A percentile compares a stretch with the other conserved stretches of the same genome.
These are phyloP conservation scores for Scaptomyza pallida DNA, from an alignment of 1,140 invertebrate genomes.

Conservation along the genomic window DNA sequence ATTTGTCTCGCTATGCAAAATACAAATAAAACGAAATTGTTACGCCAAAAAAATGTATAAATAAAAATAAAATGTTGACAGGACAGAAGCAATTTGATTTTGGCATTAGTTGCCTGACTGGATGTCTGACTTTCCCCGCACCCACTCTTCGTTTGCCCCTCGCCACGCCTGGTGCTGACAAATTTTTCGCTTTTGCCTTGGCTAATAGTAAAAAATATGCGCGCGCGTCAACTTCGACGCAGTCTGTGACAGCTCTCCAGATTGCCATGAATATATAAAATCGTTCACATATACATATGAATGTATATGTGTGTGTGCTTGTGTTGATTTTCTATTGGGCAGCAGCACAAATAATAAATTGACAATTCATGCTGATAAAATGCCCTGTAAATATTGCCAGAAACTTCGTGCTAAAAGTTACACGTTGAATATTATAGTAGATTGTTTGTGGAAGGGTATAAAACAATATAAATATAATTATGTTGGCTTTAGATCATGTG, in stretches of 20 bases:
- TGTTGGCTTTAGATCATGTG: too few relatives aligned
- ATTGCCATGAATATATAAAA: slow-evolving; percentile 75
- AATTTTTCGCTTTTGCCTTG: slow-evolving; percentile 53
- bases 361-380: neutral
- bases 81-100: slow-evolving; percentile 71
- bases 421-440: too few relatives aligned
- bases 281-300: slow-evolving; percentile 20
- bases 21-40: slow-evolving; percentile 61
- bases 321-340: neutral
- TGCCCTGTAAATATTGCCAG: slow-evolving; percentile 2
- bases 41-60: slow-evolving; percentile 46
- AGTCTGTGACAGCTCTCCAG: slow-evolving; percentile 70
- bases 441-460: too few relatives aligned
- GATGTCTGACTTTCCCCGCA: neutral
- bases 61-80: slow-evolving; percentile 45
- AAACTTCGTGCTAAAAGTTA: neutral
- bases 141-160: neutral
- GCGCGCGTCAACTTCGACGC: slow-evolving; percentile 50
- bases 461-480: too few relatives aligned
- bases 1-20: slow-evolving; percentile 66
- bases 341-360: slow-evolving; percentile 14
- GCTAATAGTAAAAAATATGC: slow-evolving; percentile 75
- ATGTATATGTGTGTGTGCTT: slow-evolving; percentile 9
- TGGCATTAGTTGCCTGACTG: slow-evolving; percentile 44
- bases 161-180: slow-evolving; percentile 42